Conservation (phyloP, 1,140 invertebrate species). For the Plodia interpunctella region DNA sequence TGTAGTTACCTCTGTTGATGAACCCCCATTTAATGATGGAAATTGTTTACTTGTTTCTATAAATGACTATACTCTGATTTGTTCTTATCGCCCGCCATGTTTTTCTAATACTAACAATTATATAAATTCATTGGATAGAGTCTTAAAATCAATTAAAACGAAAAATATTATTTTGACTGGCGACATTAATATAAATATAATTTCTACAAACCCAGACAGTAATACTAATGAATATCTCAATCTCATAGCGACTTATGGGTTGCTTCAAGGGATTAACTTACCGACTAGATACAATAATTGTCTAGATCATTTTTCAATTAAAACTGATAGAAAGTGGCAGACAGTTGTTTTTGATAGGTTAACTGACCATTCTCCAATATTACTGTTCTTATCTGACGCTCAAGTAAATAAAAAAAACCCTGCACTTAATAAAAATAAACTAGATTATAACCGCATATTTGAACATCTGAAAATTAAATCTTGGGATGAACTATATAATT, state of each 20-base stretch:
- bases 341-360: too few relatives aligned
- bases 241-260: conserved; percentile 2
- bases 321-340: too few relatives aligned
- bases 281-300: conserved; percentile 9
- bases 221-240: neutral
- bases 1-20: neutral
- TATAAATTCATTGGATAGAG: neutral
- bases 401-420: too few relatives aligned
- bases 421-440: too few relatives aligned
- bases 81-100: conserved; percentile 1
- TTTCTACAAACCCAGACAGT: too few relatives aligned
- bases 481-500: too few relatives aligned
- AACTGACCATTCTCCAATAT: conserved; percentile 4
- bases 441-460: too few relatives aligned
- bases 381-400: too few relatives aligned
- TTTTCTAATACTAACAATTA: neutral
- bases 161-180: neutral
- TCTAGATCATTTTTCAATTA: conserved; percentile 13
- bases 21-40: conserved; percentile 2
- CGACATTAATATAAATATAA: conserved; percentile 15
- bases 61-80: neutral
- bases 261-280: neutral
- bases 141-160: neutral
- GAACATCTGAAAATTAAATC: neutral
- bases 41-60: neutral